phyloP scores from a whole-genome alignment of 2,888 invertebrate species.

The Papilio gigon region DNA sequence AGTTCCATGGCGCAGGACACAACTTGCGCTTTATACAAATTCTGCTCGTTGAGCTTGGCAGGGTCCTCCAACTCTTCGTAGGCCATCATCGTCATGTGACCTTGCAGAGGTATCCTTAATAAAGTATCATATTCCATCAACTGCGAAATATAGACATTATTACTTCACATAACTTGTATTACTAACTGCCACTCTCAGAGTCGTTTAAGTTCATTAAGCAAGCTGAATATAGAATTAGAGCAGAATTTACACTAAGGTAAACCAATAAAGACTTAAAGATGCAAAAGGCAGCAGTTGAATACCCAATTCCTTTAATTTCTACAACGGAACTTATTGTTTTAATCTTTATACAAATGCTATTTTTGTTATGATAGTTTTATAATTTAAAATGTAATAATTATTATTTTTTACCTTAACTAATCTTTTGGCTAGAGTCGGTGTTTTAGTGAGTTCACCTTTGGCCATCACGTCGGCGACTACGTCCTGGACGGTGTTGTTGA shows the following conservation, averaged over 20 bases:
- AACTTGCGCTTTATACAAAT: slow-evolving; percentile 6
- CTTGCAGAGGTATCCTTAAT: slow-evolving; percentile 5
- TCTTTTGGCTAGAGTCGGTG: not conserved
- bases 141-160: not conserved
- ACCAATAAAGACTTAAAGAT: too few relatives aligned
- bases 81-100: slow-evolving; percentile 12
- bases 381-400: not conserved
- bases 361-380: too few relatives aligned
- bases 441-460: slow-evolving; percentile 4
- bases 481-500: not conserved
- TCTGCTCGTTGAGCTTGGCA: not conserved
- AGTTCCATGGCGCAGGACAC: slow-evolving; percentile 6
- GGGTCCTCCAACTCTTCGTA: slow-evolving; percentile 12
- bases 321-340: not conserved
- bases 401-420: slow-evolving; percentile 2
- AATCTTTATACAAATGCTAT: not conserved
- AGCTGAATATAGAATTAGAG: too few relatives aligned
- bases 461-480: not conserved
- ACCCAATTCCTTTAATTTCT: not conserved
- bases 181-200: too few relatives aligned
- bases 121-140: slow-evolving; percentile 6
- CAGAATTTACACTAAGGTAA: too few relatives aligned
- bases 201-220: too few relatives aligned
- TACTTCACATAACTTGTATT: not conserved
- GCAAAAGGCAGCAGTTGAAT: not conserved